Evolutionary conservation across 1,140 invertebrate species (phyloP), one percentile per base, ranked within the genome.

Genomic region (Formica selysi): DNA sequence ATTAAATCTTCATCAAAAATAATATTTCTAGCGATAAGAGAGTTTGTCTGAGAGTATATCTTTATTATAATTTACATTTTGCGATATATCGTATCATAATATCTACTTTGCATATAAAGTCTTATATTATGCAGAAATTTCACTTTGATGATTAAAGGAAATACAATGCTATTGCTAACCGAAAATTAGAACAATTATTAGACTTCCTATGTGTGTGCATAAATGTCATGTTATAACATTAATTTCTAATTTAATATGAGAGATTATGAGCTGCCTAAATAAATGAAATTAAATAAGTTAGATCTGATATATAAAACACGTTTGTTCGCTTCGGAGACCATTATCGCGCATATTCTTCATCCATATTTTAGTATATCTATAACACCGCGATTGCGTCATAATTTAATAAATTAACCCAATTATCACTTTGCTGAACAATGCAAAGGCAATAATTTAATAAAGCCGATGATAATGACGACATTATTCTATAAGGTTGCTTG

Each of bases 361-460:
- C 38, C n/a, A 83, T 73, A 73, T 73, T 80, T 83, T 22, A 73
- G 16, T 8, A 22, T 83, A 83, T 83, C 38, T 74, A 54, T 32
- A 62, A 71, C 38, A 38, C 41, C 29, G 11, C 41, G 44, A 61
- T 38, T 83, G 57, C 38, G 29, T 81, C 79, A 74, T 57, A 62
- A 57, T 61, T n/a, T 83, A 73, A 83, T 83, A 74, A 51, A 83
- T 83, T 81, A 74, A 70, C 54, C 68, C 29, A 83, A 62, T 83
- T 83, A 83, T 83, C 57, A 73, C 57, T 81, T 41, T 10, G 38
- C 48, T 41, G 36, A 57, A 38, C 32, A 26, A 10, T 36, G 79
- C 64, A 29, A 70, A 57, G n/a, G 26, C 68, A 61, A 44, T 83
- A 83, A 83, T 74, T 83, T 62, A 44, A 83, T 83, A 36, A 83